phyloP scores from a whole-genome alignment of 2,888 invertebrate species.

The Sericinus montela region DNA sequence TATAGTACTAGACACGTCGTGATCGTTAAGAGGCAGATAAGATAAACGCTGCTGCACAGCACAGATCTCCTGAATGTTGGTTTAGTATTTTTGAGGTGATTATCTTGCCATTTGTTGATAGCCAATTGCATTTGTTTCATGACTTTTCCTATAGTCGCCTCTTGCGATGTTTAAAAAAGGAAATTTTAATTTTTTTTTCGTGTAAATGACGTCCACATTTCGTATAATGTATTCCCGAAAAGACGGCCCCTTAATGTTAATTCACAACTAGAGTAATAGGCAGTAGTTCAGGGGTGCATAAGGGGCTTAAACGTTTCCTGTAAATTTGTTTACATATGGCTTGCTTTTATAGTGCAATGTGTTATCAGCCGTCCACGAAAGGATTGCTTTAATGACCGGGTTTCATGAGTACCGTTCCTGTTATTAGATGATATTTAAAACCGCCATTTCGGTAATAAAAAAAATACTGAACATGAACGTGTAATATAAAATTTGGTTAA shows the following conservation, averaged over 20 bases:
- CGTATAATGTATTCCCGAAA: conserved; percentile 7
- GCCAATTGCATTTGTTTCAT: no score
- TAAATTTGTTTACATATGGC: conserved; percentile 7
- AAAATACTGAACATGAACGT: no score
- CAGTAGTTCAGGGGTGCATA: conserved; percentile 1
- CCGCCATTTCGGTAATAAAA: conserved; percentile 12
- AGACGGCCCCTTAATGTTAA: background rate
- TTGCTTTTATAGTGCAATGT: background rate
- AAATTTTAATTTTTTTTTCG: background rate
- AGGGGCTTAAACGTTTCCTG: conserved; percentile 6
- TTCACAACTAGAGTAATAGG: background rate
- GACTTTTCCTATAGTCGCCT: no score
- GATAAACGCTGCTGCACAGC: no score
- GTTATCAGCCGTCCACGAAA: conserved; percentile 2
- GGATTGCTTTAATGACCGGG: background rate
- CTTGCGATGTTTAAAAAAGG: no score
- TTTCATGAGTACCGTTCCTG: conserved; percentile 10
- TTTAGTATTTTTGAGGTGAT: no score
- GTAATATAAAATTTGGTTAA: background rate
- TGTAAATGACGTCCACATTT: conserved; percentile 6
- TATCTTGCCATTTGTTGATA: no score
- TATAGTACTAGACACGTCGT: no score
- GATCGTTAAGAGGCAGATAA: no score
- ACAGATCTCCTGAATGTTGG: no score
- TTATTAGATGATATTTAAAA: conserved; percentile 12